Percentiles rank a stretch among this genome's conserved stretches.
Conservation (phyloP, 2,113 vertebrate genomes). For the Strix aluco region DNA sequence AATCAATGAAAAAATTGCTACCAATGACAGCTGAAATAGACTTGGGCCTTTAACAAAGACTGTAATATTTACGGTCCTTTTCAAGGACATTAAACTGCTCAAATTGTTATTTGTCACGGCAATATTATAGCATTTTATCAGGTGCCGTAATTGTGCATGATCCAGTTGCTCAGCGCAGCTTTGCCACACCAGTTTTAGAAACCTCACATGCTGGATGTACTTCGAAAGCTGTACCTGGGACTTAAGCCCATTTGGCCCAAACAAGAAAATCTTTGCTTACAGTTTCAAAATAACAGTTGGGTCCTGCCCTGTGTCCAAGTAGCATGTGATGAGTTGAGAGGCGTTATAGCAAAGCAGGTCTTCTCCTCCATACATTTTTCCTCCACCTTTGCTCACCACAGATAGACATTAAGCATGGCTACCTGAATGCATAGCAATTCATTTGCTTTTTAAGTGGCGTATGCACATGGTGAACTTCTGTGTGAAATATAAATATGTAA, state of each 20-base stretch:
- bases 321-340: background rate
- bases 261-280: background rate
- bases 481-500: background rate
- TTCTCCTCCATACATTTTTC: background rate
- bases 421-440: background rate
- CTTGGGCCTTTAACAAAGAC: background rate
- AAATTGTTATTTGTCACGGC: background rate
- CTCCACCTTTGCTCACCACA: background rate
- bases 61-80: background rate
- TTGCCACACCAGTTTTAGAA: background rate
- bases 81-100: background rate
- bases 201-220: fast-evolving
- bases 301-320: background rate
- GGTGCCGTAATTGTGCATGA: background rate
- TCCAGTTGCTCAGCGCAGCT: background rate
- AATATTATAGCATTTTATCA: background rate
- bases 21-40: background rate
- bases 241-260: background rate
- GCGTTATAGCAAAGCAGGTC: background rate
- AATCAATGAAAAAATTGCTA: background rate
- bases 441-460: background rate
- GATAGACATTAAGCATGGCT: background rate
- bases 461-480: background rate
- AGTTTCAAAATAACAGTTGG: background rate
- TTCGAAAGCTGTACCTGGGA: too few species aligned